phyloP scores from a whole-genome alignment of 37 sponge, comb jelly and placozoan genomes.

The Ephydatia muelleri region DNA sequence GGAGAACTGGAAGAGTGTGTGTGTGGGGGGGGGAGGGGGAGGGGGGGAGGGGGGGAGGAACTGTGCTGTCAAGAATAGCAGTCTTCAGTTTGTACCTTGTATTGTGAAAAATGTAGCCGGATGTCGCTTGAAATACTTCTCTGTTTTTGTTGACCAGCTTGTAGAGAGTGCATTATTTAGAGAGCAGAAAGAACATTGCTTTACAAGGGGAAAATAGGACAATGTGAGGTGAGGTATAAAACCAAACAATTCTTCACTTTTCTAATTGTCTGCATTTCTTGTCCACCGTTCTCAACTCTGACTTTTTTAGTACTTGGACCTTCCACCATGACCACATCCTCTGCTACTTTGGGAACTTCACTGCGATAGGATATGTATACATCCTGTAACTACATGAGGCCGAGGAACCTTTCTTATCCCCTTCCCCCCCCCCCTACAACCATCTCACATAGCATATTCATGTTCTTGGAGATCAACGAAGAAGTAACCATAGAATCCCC shows the following conservation, averaged over 20 bases:
- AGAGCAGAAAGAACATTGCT: constrained; percentile 50
- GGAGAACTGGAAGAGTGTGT: constrained; percentile 42
- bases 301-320: constrained; percentile 9
- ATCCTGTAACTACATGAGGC: neutral
- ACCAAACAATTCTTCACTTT: neutral
- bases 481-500: constrained; percentile 95
- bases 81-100: constrained; percentile 27
- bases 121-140: constrained; percentile 44
- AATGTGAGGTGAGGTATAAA: neutral
- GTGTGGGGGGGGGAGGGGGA: neutral
- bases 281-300: neutral
- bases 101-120: constrained; percentile 66
- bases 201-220: neutral
- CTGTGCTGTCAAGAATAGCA: neutral
- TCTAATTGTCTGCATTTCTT: neutral
- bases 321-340: constrained; percentile 1
- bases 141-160: constrained; percentile 52
- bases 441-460: constrained; percentile 56
- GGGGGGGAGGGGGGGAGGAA: neutral
- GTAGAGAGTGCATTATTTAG: constrained; percentile 39
- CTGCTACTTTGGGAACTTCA: neutral
- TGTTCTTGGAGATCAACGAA: constrained; percentile 78
- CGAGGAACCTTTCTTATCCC: neutral
- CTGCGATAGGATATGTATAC: neutral
- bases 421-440: constrained; percentile 7